phyloP scores from a whole-genome alignment of 2,113 vertebrate species.

The Odocoileus virginianus region DNA sequence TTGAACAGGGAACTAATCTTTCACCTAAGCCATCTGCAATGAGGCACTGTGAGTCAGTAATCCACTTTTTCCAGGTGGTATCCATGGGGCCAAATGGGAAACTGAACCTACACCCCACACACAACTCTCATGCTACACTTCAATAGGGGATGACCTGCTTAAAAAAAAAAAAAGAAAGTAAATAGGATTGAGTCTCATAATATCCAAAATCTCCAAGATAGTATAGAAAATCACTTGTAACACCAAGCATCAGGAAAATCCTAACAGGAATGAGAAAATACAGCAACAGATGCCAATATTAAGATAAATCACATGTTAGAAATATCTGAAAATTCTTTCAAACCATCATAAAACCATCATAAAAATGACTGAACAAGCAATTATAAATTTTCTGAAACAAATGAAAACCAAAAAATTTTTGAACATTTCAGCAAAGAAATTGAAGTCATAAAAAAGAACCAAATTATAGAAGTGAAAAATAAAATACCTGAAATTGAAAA shows the following conservation, averaged over 20 bases:
- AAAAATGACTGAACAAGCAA: neutral
- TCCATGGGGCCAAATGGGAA: neutral
- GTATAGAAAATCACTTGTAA: neutral
- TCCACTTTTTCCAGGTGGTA: neutral
- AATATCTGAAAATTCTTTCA: neutral
- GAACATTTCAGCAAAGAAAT: neutral
- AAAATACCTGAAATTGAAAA: neutral
- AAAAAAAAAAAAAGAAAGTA: neutral
- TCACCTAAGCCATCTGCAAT: neutral
- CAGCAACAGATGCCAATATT: neutral
- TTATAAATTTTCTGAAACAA: neutral
- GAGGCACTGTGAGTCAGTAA: neutral
- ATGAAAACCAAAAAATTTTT: neutral
- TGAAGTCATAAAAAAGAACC: neutral
- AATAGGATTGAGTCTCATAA: neutral
- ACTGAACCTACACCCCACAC: neutral
- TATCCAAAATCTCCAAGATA: neutral
- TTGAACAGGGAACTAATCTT: neutral
- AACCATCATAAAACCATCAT: neutral
- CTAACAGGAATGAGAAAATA: neutral
- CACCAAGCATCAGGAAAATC: neutral
- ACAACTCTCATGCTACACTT: neutral
- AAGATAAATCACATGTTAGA: constrained; percentile 2
- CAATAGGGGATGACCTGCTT: neutral
- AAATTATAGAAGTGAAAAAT: constrained; percentile 22